Percentiles rank a stretch among this genome's conserved stretches.
Conservation (phyloP, 2,888 invertebrate species). For the Amblyteles armatorius region DNA sequence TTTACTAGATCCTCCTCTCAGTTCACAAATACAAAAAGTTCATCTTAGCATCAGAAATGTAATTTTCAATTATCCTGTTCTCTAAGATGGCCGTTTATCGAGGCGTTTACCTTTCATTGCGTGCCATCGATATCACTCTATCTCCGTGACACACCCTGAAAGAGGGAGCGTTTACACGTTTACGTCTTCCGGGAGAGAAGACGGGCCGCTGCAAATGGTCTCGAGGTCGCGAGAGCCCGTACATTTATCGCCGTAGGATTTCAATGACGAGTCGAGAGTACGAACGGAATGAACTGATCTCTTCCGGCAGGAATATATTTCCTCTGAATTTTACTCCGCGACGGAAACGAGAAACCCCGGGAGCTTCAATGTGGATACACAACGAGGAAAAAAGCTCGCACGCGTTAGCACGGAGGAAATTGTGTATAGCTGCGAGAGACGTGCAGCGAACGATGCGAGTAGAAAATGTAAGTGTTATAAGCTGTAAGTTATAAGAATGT, state of each 20-base stretch:
- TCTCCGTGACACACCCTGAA: slow-evolving; percentile 21
- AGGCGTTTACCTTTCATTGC: neutral
- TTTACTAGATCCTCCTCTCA: too few species aligned
- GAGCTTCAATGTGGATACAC: neutral
- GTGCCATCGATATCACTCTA: neutral
- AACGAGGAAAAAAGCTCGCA: neutral
- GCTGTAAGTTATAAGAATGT: slow-evolving; percentile 7
- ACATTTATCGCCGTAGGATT: slow-evolving; percentile 34
- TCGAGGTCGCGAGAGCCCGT: neutral
- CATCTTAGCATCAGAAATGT: too few species aligned
- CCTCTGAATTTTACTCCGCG: neutral
- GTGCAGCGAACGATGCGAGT: slow-evolving; percentile 11
- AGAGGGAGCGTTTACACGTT: slow-evolving; percentile 41
- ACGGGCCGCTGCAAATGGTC: slow-evolving; percentile 2
- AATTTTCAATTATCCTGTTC: too few species aligned
- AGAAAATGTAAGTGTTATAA: slow-evolving; percentile 36
- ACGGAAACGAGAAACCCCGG: slow-evolving; percentile 23
- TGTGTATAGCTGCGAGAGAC: neutral
- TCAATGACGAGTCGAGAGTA: slow-evolving; percentile 18
- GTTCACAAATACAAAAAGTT: too few species aligned
- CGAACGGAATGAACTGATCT: slow-evolving; percentile 36
- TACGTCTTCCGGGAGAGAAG: slow-evolving; percentile 29
- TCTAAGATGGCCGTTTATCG: too few species aligned
- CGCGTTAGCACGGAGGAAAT: slow-evolving; percentile 1
- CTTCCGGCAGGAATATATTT: slow-evolving; percentile 29